Percentiles rank a stretch among this genome's conserved stretches.
Evolutionary conservation across 2,888 invertebrate genomes (phyloP).

Genomic region (Erannis defoliaria): DNA sequence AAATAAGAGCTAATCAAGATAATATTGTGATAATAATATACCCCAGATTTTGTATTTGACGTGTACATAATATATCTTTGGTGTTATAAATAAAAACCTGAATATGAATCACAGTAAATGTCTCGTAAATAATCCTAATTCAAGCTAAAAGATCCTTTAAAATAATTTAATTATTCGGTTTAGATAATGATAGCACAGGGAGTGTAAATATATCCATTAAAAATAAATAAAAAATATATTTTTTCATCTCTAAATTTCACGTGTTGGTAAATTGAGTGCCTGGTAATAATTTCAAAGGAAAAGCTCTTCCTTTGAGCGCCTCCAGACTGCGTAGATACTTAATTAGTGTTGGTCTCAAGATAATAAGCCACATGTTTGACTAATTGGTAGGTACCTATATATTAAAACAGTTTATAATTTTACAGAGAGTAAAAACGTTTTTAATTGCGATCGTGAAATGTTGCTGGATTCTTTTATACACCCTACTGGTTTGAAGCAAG

Average conservation of each 20-base stretch:
- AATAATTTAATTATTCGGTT: too few species aligned
- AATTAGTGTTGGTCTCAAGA: conserved; percentile 83
- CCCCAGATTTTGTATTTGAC: too few species aligned
- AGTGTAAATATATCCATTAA: not conserved
- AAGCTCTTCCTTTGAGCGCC: conserved; percentile 72
- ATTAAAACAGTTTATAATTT: conserved; percentile 2
- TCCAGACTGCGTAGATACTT: conserved; percentile 66
- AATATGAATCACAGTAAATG: too few species aligned
- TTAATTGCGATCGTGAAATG: not conserved
- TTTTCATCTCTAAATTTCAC: conserved; percentile 12
- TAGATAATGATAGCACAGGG: too few species aligned
- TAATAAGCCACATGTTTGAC: conserved; percentile 79
- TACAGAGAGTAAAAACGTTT: not conserved
- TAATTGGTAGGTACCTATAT: conserved; percentile 72
- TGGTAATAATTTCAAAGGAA: conserved; percentile 67
- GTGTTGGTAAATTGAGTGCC: conserved; percentile 10
- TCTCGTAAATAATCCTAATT: too few species aligned
- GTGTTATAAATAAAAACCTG: too few species aligned
- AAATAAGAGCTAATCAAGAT: too few species aligned
- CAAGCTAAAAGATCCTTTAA: too few species aligned
- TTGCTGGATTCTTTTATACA: not conserved
- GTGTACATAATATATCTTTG: too few species aligned
- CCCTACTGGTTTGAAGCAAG: not conserved
- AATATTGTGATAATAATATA: too few species aligned
- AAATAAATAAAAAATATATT: not conserved